Evolutionary conservation across 1,140 invertebrate genomes (phyloP).

Genomic region (Phocides pigmalion): DNA sequence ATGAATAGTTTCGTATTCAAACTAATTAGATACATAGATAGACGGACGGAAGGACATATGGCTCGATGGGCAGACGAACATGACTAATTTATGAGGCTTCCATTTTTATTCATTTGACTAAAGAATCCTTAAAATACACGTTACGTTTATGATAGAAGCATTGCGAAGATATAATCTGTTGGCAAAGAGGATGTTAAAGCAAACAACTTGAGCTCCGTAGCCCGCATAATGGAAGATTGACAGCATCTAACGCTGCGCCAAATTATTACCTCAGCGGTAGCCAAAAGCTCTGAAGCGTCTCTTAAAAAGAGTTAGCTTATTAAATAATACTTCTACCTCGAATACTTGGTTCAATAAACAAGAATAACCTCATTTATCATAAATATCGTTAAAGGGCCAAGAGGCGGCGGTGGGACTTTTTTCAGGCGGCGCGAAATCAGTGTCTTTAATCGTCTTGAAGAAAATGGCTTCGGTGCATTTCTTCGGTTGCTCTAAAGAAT

Average conservation of each 20-base stretch:
- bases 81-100: no score
- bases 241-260: background rate
- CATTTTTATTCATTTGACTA: no score
- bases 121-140: no score
- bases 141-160: no score
- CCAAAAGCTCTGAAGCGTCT: no score
- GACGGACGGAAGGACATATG: no score
- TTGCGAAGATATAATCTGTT: constrained; percentile 2
- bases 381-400: background rate
- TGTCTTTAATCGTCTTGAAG: constrained; percentile 67
- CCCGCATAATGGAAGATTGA: background rate
- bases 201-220: background rate
- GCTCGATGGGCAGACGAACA: no score
- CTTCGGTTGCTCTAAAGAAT: constrained; percentile 75
- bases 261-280: background rate
- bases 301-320: no score
- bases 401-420: constrained; percentile 5
- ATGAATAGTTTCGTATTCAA: no score
- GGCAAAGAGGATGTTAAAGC: background rate
- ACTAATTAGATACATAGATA: no score
- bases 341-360: background rate
- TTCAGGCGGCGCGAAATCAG: constrained; percentile 54
- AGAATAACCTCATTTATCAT: background rate
- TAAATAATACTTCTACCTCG: no score
- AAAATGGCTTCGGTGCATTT: constrained; percentile 79